Evolutionary conservation across 2,888 invertebrate genomes (phyloP).

Genomic region (Dendrolimus houi): DNA sequence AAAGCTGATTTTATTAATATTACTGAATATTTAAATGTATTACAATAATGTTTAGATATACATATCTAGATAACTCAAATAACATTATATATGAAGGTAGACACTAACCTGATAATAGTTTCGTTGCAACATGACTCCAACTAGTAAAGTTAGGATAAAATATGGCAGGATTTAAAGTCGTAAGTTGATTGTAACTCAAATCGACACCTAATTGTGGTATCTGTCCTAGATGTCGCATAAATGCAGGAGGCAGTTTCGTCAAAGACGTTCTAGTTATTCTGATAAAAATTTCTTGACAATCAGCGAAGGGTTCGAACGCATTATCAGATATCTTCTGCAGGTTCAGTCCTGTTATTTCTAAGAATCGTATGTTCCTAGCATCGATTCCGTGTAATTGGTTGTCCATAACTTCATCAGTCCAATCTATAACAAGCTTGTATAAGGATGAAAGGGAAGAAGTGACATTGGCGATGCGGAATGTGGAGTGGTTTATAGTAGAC

Average conservation of each 20-base stretch:
- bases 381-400: constrained; percentile 86
- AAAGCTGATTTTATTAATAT: too few relatives aligned
- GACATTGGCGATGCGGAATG: constrained; percentile 81
- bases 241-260: constrained; percentile 85
- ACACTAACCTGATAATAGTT: constrained; percentile 84
- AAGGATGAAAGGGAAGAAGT: constrained; percentile 84
- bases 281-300: constrained; percentile 85
- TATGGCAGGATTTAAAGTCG: constrained; percentile 86
- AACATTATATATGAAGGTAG: too few relatives aligned
- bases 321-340: constrained; percentile 85
- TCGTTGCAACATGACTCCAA: constrained; percentile 92
- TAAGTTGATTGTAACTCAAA: constrained; percentile 87
- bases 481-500: constrained; percentile 83
- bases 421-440: constrained; percentile 84
- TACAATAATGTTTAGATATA: too few relatives aligned
- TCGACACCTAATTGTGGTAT: constrained; percentile 89
- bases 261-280: constrained; percentile 87
- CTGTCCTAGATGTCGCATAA: constrained; percentile 85
- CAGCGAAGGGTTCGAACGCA: constrained; percentile 84
- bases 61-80: too few relatives aligned
- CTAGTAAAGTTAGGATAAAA: constrained; percentile 91
- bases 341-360: constrained; percentile 87
- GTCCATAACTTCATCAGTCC: constrained; percentile 83
- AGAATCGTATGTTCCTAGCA: constrained; percentile 85
- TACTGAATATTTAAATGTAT: too few relatives aligned